Evolutionary conservation across 2,888 invertebrate genomes (phyloP).

Genomic region (Tetragonisca angustula): DNA sequence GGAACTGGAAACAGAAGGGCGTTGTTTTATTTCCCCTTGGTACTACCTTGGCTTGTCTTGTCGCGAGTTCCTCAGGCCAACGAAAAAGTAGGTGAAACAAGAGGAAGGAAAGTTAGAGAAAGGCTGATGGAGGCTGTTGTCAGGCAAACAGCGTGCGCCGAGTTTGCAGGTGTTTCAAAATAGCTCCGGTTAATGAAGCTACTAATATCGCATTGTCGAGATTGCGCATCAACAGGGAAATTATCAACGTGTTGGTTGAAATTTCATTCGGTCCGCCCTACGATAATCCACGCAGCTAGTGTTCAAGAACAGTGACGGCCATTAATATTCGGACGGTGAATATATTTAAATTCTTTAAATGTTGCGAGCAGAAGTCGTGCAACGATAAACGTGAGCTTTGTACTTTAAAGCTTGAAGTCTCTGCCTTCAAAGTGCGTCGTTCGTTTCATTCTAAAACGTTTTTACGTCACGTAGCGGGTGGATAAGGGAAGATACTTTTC

Average conservation of each 20-base stretch:
- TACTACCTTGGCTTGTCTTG: conserved; percentile 24
- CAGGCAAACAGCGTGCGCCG: conserved; percentile 1
- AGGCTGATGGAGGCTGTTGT: conserved; percentile 29
- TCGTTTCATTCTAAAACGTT: too few species aligned
- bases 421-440: too few species aligned
- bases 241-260: conserved; percentile 23
- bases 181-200: conserved; percentile 48
- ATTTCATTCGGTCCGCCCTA: too few species aligned
- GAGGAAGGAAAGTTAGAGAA: conserved; percentile 38
- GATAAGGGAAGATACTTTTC: too few species aligned
- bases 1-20: not conserved
- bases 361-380: too few species aligned
- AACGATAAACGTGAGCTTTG: too few species aligned
- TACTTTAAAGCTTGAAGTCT: too few species aligned
- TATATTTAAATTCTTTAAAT: too few species aligned
- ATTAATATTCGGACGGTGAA: too few species aligned
- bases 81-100: conserved; percentile 40
- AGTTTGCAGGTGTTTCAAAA: conserved; percentile 6
- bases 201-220: conserved; percentile 8
- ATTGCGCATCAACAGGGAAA: conserved; percentile 37
- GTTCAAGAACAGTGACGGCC: too few species aligned
- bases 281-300: too few species aligned
- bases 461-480: too few species aligned
- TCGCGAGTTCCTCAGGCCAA: conserved; percentile 9
- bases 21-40: conserved; percentile 16